Conservation (phyloP, 2,888 invertebrate species). For the Tachina lurida region DNA sequence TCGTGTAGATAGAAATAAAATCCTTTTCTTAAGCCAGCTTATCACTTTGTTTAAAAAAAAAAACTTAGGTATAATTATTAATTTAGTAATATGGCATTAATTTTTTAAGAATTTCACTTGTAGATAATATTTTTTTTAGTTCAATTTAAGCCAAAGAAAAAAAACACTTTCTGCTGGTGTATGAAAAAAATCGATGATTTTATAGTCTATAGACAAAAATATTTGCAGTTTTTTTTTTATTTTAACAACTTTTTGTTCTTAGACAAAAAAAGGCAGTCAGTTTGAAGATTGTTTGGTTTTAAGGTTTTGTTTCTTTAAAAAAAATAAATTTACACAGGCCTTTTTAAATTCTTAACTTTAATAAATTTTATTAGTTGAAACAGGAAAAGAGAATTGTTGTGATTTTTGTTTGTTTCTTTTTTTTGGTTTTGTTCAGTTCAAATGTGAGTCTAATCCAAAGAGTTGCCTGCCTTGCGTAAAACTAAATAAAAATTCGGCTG, state of each 20-base stretch:
- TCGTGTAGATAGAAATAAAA: no score
- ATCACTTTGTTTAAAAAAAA: not conserved
- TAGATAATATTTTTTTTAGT: slow-evolving; percentile 33
- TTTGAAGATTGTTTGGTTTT: slow-evolving; percentile 63
- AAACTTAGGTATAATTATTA: no score
- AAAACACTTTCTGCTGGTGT: slow-evolving; percentile 20
- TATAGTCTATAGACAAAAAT: slow-evolving; percentile 69
- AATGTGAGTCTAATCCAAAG: slow-evolving; percentile 65
- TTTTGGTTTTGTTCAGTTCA: slow-evolving; percentile 28
- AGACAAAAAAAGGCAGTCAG: slow-evolving; percentile 62
- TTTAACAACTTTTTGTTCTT: slow-evolving; percentile 6
- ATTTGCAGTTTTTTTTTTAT: slow-evolving; percentile 27
- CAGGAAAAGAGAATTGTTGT: slow-evolving; percentile 41
- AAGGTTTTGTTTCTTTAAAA: slow-evolving; percentile 26
- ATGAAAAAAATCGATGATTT: slow-evolving; percentile 70
- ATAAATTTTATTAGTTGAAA: slow-evolving; percentile 26
- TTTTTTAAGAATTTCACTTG: slow-evolving; percentile 28
- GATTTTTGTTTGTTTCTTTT: slow-evolving; percentile 38
- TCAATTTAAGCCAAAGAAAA: slow-evolving; percentile 2
- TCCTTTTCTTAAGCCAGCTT: slow-evolving; percentile 21
- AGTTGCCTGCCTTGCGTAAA: slow-evolving; percentile 70
- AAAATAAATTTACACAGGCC: slow-evolving; percentile 22
- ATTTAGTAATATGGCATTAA: slow-evolving; percentile 19
- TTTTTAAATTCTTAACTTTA: slow-evolving; percentile 18
- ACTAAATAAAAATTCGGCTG: slow-evolving; percentile 65